Evolutionary conservation across 2,113 vertebrate species (phyloP).

Genomic region (Heterocephalus glaber): DNA sequence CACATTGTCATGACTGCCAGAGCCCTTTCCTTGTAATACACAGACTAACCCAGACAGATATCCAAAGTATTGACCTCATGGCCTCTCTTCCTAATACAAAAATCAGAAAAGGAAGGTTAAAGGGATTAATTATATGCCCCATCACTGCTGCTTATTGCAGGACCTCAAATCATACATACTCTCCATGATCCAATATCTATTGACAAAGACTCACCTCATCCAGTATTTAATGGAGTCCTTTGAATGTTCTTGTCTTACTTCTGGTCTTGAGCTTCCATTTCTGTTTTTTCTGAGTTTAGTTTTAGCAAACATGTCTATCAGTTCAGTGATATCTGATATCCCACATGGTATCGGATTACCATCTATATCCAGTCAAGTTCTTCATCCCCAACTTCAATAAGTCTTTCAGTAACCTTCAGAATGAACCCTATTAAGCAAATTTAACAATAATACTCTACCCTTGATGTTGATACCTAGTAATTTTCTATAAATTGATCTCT

Average conservation of each 20-base stretch:
- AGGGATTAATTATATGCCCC: background rate
- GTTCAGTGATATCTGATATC: background rate
- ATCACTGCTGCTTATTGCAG: background rate
- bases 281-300: background rate
- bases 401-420: background rate
- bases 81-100: background rate
- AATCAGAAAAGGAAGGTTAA: background rate
- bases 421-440: background rate
- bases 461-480: background rate
- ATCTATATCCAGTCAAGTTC: background rate
- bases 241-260: background rate
- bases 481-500: background rate
- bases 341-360: background rate
- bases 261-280: background rate
- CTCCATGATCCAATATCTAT: background rate
- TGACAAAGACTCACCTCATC: background rate
- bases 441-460: background rate
- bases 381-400: background rate
- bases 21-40: background rate
- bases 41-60: background rate
- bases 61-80: background rate
- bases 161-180: background rate
- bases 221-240: background rate
- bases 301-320: background rate
- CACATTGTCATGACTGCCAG: background rate